Evolutionary conservation across 1,140 invertebrate species (phyloP), one percentile per base, ranked within the genome.

Genomic region (Phymastichus coffea): DNA sequence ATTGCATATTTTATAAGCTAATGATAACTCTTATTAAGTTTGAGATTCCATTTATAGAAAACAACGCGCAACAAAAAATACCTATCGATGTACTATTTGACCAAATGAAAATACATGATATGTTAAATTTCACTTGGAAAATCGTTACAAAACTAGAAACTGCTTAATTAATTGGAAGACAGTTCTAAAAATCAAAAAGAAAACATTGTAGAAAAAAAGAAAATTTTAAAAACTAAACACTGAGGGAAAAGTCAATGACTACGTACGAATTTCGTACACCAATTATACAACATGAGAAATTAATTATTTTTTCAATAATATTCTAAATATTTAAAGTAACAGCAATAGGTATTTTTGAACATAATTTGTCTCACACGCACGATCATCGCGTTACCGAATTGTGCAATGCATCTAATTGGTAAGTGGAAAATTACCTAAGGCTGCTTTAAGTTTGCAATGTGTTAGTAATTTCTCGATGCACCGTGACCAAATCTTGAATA

Each of bases 401-500:
- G 64, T 57, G 53, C 57, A 60, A 63, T 64, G 54, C 48, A 62
- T 62, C 33, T 57, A 67, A 65, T 62, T 68, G 57, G 67, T 75
- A 68, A 65, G 61, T 68, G 57, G 71, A 75, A 71, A 65, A 65
- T 73, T 66, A 69, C 71, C 67, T 73, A 76, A 70, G 66, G 62
- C 63, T 66, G 57, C 59, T 63, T 89, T 87, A 90, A 82, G 89
- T 89, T 75, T 89, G 88, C 72, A 90, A 69, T 66, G 88, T 88
- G 47, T 88, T 88, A 69, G 84, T 86, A 63, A 94, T 87, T 84
- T 93, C 91, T 77, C 88, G 86, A 79, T 93, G 91, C 74, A 94
- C 89, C 60, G 86, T 87, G 59, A 88, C 88, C 72, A 95, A 81
- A 77, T 95, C 93, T 71, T 92, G 90, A 61, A 97, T 88, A 70